Conservation (phyloP, 2,888 invertebrate species). For the Drosophila longiperda region DNA sequence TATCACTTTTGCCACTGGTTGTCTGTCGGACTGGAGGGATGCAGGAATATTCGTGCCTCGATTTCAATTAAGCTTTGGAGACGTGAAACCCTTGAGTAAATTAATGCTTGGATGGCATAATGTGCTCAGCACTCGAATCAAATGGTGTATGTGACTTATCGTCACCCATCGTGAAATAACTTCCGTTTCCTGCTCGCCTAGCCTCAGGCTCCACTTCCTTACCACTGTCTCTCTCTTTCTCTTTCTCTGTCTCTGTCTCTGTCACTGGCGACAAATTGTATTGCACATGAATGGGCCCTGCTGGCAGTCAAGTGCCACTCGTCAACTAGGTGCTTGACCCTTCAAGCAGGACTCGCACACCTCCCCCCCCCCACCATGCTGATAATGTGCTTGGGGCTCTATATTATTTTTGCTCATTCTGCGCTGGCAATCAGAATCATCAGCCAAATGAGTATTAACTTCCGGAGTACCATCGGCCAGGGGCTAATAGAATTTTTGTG, state of each 20-base stretch:
- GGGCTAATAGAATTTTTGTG: conserved; percentile 75
- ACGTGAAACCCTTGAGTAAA: conserved; percentile 50
- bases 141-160: conserved; percentile 73
- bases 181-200: conserved; percentile 69
- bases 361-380: neutral
- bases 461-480: conserved; percentile 45
- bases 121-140: conserved; percentile 45
- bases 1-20: conserved; percentile 27
- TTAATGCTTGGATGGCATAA: conserved; percentile 56
- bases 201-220: conserved; percentile 5
- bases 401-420: conserved; percentile 25
- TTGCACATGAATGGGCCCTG: conserved; percentile 17
- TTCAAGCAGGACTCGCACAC: conserved; percentile 57
- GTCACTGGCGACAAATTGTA: conserved; percentile 27
- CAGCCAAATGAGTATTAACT: conserved; percentile 63
- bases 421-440: conserved; percentile 50
- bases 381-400: conserved; percentile 15
- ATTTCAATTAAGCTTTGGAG: conserved; percentile 60
- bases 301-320: conserved; percentile 63
- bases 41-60: conserved; percentile 24
- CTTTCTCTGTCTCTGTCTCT: neutral
- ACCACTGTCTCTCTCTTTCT: conserved; percentile 8
- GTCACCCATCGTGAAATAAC: conserved; percentile 69
- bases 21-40: conserved; percentile 4
- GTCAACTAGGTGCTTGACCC: conserved; percentile 73